Evolutionary conservation across 2,888 invertebrate species (phyloP), one percentile per base, ranked within the genome.

Genomic region (Dryadula phaetusa): DNA sequence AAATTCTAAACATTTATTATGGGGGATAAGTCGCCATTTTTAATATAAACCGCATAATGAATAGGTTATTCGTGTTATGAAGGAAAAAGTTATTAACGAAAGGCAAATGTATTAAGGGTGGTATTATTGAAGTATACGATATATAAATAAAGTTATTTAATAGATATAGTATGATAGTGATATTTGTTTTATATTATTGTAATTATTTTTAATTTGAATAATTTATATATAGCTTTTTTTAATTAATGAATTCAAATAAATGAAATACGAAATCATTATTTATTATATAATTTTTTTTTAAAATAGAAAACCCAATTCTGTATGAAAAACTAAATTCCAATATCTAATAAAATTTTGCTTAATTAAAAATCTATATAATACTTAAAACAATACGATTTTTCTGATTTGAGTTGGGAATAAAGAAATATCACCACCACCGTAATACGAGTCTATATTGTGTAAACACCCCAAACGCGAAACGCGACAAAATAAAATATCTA

Each of bases 401-500:
- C 3, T 7, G n/a, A n/a, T n/a, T n/a, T n/a, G n/a, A n/a, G n/a
- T n/a, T n/a, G n/a, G n/a, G n/a, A n/a, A 5, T 10, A 3, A 3
- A 54, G 44, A 40, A 52, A 42, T 42, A 64, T 22, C 32, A 42
- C 32, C 37, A 4, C 16, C 56, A 66, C 68, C 69, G 61, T 42
- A 77, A 86, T 88, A 75, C 66, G 84, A 81, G 79, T 72, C 75
- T 75, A 84, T 82, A 83, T 86, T 85, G 85, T 86, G 86, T 85
- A 88, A 90, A 89, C 88, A 90, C 80, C 87, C 84, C 86, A 79
- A 83, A 83, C 86, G 83, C 86, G 85, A 80, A 86, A 80, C 82
- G 90, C 88, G 90, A 87, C 91, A 86, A 91, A 90, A 90, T 92
- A 93, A 93, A 90, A 92, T 91, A 93, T 93, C 92, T 93, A 93